These are phyloP conservation scores for Micropterix aruncella DNA, from an alignment of 2,888 invertebrate genomes.

Conservation along the genomic window DNA sequence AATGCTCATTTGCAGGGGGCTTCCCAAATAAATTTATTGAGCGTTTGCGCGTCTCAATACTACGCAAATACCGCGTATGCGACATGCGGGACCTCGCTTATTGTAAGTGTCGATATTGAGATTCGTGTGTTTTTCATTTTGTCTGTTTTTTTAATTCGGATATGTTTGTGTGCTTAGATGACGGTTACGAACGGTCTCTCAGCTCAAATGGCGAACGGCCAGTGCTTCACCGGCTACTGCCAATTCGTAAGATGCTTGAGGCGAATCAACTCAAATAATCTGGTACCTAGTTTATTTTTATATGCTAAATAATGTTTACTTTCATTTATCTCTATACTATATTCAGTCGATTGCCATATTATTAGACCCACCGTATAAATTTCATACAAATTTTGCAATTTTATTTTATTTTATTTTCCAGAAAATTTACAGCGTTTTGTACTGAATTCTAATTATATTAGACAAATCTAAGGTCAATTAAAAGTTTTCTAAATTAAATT, in stretches of 20 bases:
- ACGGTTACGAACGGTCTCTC: conserved; percentile 16
- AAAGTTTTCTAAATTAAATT: too few species aligned
- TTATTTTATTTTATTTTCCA: too few species aligned
- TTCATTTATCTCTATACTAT: too few species aligned
- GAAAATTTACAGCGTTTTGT: too few species aligned
- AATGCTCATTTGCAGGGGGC: conserved; percentile 35
- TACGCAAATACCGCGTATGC: conserved; percentile 36
- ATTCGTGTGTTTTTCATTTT: too few species aligned
- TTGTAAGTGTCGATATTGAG: conserved; percentile 30
- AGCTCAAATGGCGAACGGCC: conserved; percentile 26
- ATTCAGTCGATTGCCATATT: too few species aligned
- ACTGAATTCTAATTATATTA: too few species aligned
- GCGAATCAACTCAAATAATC: conserved; percentile 37
- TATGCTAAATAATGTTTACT: too few species aligned
- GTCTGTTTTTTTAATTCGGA: too few species aligned
- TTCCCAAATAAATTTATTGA: conserved; percentile 35
- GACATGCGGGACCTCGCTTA: conserved; percentile 31
- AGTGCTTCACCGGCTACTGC: conserved; percentile 43
- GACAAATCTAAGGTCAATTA: too few species aligned
- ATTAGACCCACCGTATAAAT: too few species aligned
- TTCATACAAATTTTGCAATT: too few species aligned
- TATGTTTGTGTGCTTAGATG: conserved; percentile 8
- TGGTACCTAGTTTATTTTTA: conserved; percentile 31
- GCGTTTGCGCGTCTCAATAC: conserved; percentile 38
- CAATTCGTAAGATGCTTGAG: conserved; percentile 44